Base-by-base conservation (phyloP, 2,797 vertebrate species). In the Graptemys geographica region DNA sequence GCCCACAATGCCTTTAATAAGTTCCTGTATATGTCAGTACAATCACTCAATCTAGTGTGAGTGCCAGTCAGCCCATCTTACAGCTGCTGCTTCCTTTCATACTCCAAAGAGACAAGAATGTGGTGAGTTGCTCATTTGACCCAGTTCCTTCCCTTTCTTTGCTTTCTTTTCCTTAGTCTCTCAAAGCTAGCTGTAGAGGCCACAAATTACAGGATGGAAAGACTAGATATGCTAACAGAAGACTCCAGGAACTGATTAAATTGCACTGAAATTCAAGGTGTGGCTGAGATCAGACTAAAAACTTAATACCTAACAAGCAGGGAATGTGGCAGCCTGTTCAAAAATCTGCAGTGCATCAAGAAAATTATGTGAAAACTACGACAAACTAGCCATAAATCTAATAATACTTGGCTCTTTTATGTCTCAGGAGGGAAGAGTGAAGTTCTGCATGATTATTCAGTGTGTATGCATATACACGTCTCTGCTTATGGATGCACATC, bases 291-390 rank as follows among this genome's bases (percentile, higher is more conserved):
- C 88, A 37, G 62, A 19, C 84, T 62, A 87, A 53, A 89, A 53
- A 79, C 72, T 93, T 53, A 76, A 13, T 2, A 10, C 85, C 89
- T 90, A 80, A 33, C 59, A 25, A 89, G 65, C 92, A 86, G 85
- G 6, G 79, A 79, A 87, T 41, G 56, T 49, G 49, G 86, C 90
- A 4, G 47, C 95, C 88, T 83, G 72, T 81, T 96, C 95, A 89
- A 65, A 97, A 96, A 93, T 88, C 97, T 96, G 97, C 96, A 95
- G 89, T 90, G 95, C 96, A 88, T 96, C 95, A 84, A 95, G 96
- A 95, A 97, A 96, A 93, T 95, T 78, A 93, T 84, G 87, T 96
- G 90, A 90, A 94, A 97, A 94, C 81, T 51, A 87, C 93, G 94
- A 56, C 86, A 2, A 95, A 93, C 93, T 93, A 31, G 10, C 91